Base-by-base conservation (phyloP, 92 coral and sea anemone species). In the Palythoa grandiflora region DNA sequence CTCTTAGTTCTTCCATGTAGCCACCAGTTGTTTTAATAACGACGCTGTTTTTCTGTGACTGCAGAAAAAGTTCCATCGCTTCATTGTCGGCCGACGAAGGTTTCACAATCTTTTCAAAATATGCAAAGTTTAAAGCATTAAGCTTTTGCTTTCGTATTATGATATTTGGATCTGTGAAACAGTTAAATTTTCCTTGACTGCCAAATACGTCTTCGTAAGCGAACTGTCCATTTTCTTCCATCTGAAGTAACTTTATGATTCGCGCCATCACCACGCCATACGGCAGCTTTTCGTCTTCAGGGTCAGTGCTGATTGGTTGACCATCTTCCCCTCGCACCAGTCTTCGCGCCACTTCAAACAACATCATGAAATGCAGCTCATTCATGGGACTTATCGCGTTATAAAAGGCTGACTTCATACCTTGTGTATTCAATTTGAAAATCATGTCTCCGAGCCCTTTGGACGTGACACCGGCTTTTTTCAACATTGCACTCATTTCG, bases 331-430 rank as follows among this genome's bases (percentile, higher is more conserved):
- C 98, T 68, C 98, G 96, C 28, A 95, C 98, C 93, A 95, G 92
- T 79, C 98, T 89, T 87, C 93, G 88, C 48, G 98, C 96, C 52
- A 95, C 77, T 60, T 95, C 98, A 68, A 91, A 95, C 37, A 95
- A 90, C 51, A 91, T 44, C 96, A 95, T 93, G 78, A 95, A 95
- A 77, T 95, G 98, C 4, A 95, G 89, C 92, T 95, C 98, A 72
- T 95, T 95, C 91, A 95, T 93, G 13, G 98, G 98, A 73, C 98
- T 95, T 47, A 95, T 92, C n/a, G 96, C 92, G 77, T 95, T 95
- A 60, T 91, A 91, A 77, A 95, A 85, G 14, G 98, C 98, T 15
- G 98, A 93, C 85, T 88, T 95, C 87, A 95, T 92, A 1, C 98
- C 98, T 40, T 85, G 88, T 5, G 96, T 95, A 87, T 95, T 95